Base-by-base conservation (phyloP, 2,113 vertebrate genomes). In the Larimichthys polyactis region DNA sequence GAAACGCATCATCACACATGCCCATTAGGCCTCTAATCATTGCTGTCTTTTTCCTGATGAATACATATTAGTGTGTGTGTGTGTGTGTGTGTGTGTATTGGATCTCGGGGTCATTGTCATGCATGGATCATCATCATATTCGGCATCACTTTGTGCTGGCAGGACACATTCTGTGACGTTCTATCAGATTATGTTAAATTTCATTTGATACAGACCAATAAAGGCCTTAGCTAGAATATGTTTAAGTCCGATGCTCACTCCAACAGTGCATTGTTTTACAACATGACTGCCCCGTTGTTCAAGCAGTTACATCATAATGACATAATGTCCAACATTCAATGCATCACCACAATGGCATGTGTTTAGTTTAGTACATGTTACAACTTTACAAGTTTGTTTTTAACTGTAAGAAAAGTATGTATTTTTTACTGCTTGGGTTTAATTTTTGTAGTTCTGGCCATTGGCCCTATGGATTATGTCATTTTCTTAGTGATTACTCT, bases 21-120 rank as follows among this genome's bases (percentile, higher is more conserved):
- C 83, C 86, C 84, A 90, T 91, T 92, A 90, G 78, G 79, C 62
- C 82, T 86, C 40, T 88, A 91, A 91, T 93, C 86, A 91, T 68
- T 78, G 82, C 86, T 89, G 83, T 91, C 90, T 87, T 87, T 83
- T 87, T 87, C 63, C 79, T 78, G 85, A 89, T 86, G 81, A 92
- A 90, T 90, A 76, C 84, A 77, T 86, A 91, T 91, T 78, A 77
- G 78, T 44, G 27, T 40, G 66, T 46, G 60, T 57, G 58, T 63
- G 54, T 60, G 81, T 60, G 64, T 55, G 70, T 70, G 65, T 68
- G 40, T 48, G 40, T 55, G 78, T 22, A 66, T 75, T 62, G 16
- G 44, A 64, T 75, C 57, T 71, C 82, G 67, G 85, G 85, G 55
- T 90, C 80, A 82, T 83, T 85, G 77, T 88, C 81, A 85, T 83